Evolutionary conservation across 2,113 vertebrate species (phyloP).

Genomic region (Xenus cinereus): DNA sequence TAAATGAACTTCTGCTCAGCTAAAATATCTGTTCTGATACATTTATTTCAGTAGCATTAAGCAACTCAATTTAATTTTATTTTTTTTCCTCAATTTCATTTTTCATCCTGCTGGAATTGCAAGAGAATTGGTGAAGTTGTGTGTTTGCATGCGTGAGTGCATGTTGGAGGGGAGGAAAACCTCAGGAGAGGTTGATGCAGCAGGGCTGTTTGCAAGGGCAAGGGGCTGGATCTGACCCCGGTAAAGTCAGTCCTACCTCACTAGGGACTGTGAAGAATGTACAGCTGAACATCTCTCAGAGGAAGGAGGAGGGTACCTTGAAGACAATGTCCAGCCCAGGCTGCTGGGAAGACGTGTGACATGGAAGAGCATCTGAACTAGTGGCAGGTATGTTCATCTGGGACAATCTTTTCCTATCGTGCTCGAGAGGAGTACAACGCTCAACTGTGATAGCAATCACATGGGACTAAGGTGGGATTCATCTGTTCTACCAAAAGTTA

Average conservation of each 20-base stretch:
- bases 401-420: neutral
- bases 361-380: neutral
- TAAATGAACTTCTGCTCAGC: neutral
- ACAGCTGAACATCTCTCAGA: neutral
- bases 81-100: neutral
- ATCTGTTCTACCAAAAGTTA: neutral
- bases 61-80: neutral
- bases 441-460: neutral
- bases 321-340: neutral
- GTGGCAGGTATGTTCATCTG: neutral
- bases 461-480: neutral
- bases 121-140: neutral
- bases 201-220: neutral
- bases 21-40: neutral
- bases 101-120: neutral
- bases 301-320: neutral
- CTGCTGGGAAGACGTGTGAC: neutral
- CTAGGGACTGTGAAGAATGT: neutral
- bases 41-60: neutral
- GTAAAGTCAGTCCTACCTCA: neutral
- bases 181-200: neutral
- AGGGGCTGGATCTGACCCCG: neutral
- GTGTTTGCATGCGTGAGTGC: accelerated
- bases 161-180: neutral
- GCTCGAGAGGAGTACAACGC: neutral